Percentiles rank a stretch among this genome's conserved stretches.
Evolutionary conservation across 2,888 invertebrate species (phyloP).

Genomic region (Pyrochroa serraticornis): DNA sequence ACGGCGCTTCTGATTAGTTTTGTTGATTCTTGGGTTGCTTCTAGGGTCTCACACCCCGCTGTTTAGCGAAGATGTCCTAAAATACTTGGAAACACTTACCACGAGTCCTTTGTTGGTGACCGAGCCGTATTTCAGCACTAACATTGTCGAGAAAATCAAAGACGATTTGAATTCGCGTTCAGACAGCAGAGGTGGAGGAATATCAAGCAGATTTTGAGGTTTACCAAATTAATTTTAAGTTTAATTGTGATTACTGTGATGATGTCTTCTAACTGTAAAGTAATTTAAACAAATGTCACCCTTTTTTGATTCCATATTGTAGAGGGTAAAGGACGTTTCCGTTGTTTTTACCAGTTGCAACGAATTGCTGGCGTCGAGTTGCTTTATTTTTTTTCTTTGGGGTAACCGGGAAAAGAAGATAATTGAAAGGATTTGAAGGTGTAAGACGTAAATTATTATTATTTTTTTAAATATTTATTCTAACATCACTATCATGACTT

Average conservation of each 20-base stretch:
- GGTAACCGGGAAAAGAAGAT: background rate
- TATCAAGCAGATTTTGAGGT: constrained; percentile 67
- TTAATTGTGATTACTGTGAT: no score
- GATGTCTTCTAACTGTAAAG: background rate
- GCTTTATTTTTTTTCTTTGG: background rate
- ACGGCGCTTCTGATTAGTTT: no score
- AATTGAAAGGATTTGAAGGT: background rate
- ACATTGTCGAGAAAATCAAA: constrained; percentile 69
- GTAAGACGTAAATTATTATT: constrained; percentile 1
- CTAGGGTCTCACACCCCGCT: constrained; percentile 51
- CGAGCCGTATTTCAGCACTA: constrained; percentile 66
- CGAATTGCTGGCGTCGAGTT: no score
- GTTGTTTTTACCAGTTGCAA: no score
- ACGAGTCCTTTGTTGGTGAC: constrained; percentile 44
- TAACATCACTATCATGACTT: constrained; percentile 57
- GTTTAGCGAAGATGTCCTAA: constrained; percentile 49
- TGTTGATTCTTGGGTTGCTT: no score
- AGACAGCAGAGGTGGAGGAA: constrained; percentile 74
- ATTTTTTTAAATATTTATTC: constrained; percentile 47
- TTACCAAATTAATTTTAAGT: constrained; percentile 4
- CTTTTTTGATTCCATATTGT: background rate
- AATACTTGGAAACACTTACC: constrained; percentile 44
- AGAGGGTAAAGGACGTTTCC: no score
- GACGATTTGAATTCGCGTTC: constrained; percentile 72
- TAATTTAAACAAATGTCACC: background rate